Evolutionary conservation across 2,888 invertebrate genomes (phyloP).

Genomic region (Stenchaetothrips biformis): DNA sequence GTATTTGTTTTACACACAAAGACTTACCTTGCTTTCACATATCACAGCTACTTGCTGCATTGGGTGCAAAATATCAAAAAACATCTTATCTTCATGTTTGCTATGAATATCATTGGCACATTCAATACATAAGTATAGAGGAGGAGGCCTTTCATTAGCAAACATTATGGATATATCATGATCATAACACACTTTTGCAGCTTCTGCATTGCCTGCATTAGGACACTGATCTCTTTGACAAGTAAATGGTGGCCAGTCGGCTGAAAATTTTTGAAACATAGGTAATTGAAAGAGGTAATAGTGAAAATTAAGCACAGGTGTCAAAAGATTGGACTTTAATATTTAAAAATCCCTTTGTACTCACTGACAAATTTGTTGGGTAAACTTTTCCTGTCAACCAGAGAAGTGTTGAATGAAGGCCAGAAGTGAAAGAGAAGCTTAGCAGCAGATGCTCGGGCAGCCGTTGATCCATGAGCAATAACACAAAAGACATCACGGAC

Average conservation of each 20-base stretch:
- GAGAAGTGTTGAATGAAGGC: conserved; percentile 93
- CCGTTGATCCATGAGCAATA: conserved; percentile 92
- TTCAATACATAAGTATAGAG: conserved; percentile 91
- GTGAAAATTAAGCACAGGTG: conserved; percentile 30
- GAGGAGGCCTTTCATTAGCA: conserved; percentile 84
- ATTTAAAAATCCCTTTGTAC: conserved; percentile 38
- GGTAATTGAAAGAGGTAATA: conserved; percentile 34
- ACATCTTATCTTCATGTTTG: conserved; percentile 77
- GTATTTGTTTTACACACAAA: conserved; percentile 28
- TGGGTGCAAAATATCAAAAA: conserved; percentile 83
- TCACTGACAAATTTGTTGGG: conserved; percentile 83
- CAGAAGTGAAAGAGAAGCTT: conserved; percentile 97
- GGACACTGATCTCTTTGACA: conserved; percentile 92
- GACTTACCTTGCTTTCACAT: conserved; percentile 84
- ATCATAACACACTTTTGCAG: conserved; percentile 90
- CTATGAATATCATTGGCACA: conserved; percentile 90
- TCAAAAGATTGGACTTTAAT: conserved; percentile 27
- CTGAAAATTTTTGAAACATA: conserved; percentile 44
- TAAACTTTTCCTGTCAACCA: conserved; percentile 82
- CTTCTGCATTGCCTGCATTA: conserved; percentile 77
- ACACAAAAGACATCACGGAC: conserved; percentile 92
- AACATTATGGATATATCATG: conserved; percentile 85
- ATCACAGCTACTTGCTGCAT: conserved; percentile 92
- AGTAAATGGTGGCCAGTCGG: conserved; percentile 70
- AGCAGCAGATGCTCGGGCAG: conserved; percentile 90